A percentile compares a stretch with the other conserved stretches of the same genome.
phyloP scores from a whole-genome alignment of 2,113 vertebrate genomes.

The Herpetotheres cachinnans region DNA sequence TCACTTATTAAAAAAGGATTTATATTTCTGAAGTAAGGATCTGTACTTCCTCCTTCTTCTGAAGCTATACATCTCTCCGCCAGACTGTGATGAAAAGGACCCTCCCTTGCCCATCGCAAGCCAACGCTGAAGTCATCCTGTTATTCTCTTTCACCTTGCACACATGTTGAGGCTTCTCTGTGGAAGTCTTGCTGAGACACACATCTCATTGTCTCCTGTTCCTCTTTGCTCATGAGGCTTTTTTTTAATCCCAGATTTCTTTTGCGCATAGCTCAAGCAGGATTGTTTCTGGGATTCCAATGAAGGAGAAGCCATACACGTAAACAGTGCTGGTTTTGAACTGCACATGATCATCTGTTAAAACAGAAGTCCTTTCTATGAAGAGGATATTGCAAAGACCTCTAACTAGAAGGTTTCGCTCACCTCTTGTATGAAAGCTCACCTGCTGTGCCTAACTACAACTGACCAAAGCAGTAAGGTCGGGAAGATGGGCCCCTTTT shows the following conservation, averaged over 20 bases:
- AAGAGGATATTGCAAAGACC: neutral
- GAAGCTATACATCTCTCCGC: neutral
- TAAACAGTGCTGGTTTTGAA: neutral
- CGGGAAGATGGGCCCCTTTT: neutral
- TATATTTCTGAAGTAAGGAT: constrained; percentile 14
- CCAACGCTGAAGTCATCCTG: neutral
- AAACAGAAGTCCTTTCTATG: neutral
- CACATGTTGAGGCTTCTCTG: constrained; percentile 27
- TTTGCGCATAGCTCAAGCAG: neutral
- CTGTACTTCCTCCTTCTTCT: neutral
- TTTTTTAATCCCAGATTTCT: neutral
- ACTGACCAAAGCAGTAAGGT: neutral
- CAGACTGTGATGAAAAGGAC: constrained; percentile 11
- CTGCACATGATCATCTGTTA: fast-evolving
- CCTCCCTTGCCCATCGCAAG: neutral
- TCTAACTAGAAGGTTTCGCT: neutral
- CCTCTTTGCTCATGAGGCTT: neutral
- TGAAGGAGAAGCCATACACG: neutral
- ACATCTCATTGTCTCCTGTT: neutral
- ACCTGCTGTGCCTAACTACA: neutral
- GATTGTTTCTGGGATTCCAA: neutral
- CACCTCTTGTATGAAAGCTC: neutral
- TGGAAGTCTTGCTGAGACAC: constrained; percentile 27
- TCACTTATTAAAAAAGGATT: constrained; percentile 3
- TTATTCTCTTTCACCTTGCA: constrained; percentile 25